Base-by-base conservation (phyloP, 2,888 invertebrate genomes). In the Conchocele bisecta region DNA sequence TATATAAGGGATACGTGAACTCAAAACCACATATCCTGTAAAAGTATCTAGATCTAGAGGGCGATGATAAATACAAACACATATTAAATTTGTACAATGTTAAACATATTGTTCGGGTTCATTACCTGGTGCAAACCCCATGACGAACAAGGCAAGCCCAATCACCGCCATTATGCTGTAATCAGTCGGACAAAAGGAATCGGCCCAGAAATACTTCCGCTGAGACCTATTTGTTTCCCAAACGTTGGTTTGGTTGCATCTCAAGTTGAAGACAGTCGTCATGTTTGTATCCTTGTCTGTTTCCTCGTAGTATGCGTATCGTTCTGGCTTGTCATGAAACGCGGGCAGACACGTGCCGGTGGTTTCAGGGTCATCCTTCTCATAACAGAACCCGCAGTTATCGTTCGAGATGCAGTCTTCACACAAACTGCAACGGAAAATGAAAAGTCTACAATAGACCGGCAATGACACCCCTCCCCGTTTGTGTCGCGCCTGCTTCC, bases 331-430 rank as follows among this genome's bases (percentile, higher is more conserved):
- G 17, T 75, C 69, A 4, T 41, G 39, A 33, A 44, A 61, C 3
- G 59, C 75, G 3, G 73, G 73, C 1, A 82, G 68, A 74, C 92
- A 92, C 1, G 88, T 86, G 0, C 89, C 89, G 56, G 86, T 86
- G 0, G 72, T 57, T 2, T 28, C 64, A 0, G 70, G 68, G n/a
- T 53, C 60, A 7, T 68, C 68, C 31, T 82, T 77, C 17, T 81
- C 74, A 75, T 88, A 92, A 75, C 92, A 92, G 79, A 90, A 92
- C 1, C 93, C 93, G 83, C 93, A 93, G 15, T 73, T 57, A 1
- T 60, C 59, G 63, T 84, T 54, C 13, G 59, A 57, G 6, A 82
- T 81, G 46, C 87, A 86, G 26, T 68, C 50, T 53, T 84, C 79
- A 63, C 87, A 87, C 22, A 61, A 31, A 17, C 87, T 86, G 79